Evolutionary conservation across 2,888 invertebrate genomes (phyloP), one percentile per base, ranked within the genome.

Genomic region (Adineta ricciae): DNA sequence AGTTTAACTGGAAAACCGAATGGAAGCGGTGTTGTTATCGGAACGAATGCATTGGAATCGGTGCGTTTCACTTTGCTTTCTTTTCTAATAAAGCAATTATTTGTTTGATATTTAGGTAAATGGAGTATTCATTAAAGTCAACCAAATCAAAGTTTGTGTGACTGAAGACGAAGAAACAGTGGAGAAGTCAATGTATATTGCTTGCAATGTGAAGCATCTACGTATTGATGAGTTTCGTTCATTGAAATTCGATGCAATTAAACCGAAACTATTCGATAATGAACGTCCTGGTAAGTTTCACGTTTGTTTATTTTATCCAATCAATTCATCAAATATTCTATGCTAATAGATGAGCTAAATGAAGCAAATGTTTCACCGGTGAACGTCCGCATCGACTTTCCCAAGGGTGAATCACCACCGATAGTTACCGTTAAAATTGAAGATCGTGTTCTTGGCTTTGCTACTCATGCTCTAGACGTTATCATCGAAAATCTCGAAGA

Each of bases 231-330:
- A 73, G 38, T 73, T 73, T 73, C 36, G 9, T 73, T 36, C 38
- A 27, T 41, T 73, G 21, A 73, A 73, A 73, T 73, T 41, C 38
- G 73, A 73, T 38, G 21, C 36, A 24, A 38, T 73, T 38, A 73
- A 73, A 73, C 73, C 73, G 38, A 73, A 73, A 73, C 24, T 73
- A 73, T 73, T 73, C 14, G 73, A 73, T n/a, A 73, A 73, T 73
- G 41, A 73, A 36, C 3, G 36, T 73, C 64, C 64, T 64, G 64
- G 64, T 64, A 64, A 4, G 2, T 64, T 64, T 64, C n/a, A n/a
- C n/a, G n/a, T n/a, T n/a, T 46, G 11, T 46, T 46, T 11, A 46
- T 46, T 46, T 11, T 46, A 8, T 46, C 11, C 46, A 8, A 8
- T 46, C 46, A 46, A 46, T 46, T 46, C 5, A 11, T 46, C 46